Evolutionary conservation across 2,797 vertebrate species (phyloP), one percentile per base, ranked within the genome.

Genomic region (Podargus strigoides): DNA sequence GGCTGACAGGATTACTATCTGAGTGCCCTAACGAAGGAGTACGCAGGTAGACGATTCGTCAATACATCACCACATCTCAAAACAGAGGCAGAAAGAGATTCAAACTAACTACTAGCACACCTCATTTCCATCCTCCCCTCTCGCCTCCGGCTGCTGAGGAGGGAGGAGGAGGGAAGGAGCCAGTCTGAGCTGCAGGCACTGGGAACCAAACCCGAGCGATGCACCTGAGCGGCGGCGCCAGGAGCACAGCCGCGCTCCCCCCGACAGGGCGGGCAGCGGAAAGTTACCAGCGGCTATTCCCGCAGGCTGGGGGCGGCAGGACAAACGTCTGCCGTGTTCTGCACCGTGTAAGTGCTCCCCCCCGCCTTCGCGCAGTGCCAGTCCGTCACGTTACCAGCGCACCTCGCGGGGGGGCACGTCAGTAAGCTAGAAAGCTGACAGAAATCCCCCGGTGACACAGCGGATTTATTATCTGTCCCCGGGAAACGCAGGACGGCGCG

Each of bases 201-300:
- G 27, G 68, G 49, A 34, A 11, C 47, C 44, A 3, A 42, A 62
- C 24, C 14, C 2, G 55, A 63, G 68, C 20, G 1, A 17, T 20
- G 87, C 87, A 95, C 91, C 94, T 90, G 94, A 94, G 87, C 58
- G 23, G 14, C 47, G 3, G 66, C 30, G 3, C 78, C 1, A 6
- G 46, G 50, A 19, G 53, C 70, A 1, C 12, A 4, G 75, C 82
- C 82, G 39, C 6, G 12, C 0, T 55, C 63, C 2, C 67, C 50
- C 30, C 13, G 9, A 0, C 2, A 10, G 23, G 12, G 28, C 37
- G 20, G 5, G 3, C 46, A 19, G 28, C 9, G 6, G 28, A 16
- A 95, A 83, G 30, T 85, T 55, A 59, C 2, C 28, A 2, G 9
- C 11, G 50, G 8, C 85, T 5, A 6, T 42, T 85, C 52, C 69